Evolutionary conservation across 2,797 vertebrate species (phyloP).

Genomic region (Dromococcyx pavoninus): DNA sequence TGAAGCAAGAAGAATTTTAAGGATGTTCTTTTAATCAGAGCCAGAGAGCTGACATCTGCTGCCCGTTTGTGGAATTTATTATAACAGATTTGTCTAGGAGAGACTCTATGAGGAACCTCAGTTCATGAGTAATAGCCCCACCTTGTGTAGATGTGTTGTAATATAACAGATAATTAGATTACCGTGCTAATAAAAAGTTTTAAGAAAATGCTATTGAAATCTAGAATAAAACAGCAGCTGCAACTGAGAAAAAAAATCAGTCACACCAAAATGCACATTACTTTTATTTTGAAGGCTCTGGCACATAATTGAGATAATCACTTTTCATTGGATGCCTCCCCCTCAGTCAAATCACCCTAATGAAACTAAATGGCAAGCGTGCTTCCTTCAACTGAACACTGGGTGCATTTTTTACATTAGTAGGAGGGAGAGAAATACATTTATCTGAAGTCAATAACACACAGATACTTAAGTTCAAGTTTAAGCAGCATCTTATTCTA

Average conservation of each 20-base stretch:
- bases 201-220: neutral
- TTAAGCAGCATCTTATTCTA: slow-evolving; percentile 23
- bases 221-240: neutral
- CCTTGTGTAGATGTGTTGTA: neutral
- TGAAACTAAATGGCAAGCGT: slow-evolving; percentile 12
- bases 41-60: slow-evolving; percentile 52
- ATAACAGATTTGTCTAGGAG: neutral
- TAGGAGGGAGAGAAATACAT: neutral
- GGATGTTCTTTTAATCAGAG: neutral
- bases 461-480: slow-evolving; percentile 36
- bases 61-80: slow-evolving; percentile 24
- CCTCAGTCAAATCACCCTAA: slow-evolving; percentile 51
- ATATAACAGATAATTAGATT: neutral
- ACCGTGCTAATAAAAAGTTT: neutral
- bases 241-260: neutral
- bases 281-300: neutral
- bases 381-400: slow-evolving; percentile 46
- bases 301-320: neutral
- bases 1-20: slow-evolving; percentile 31
- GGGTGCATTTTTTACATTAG: slow-evolving; percentile 23
- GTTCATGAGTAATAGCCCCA: slow-evolving; percentile 4
- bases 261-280: fast-evolving
- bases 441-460: slow-evolving; percentile 21
- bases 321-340: slow-evolving; percentile 23
- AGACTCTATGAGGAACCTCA: neutral